Conservation (phyloP, 2,797 vertebrate species). For the Squalus acanthias region DNA sequence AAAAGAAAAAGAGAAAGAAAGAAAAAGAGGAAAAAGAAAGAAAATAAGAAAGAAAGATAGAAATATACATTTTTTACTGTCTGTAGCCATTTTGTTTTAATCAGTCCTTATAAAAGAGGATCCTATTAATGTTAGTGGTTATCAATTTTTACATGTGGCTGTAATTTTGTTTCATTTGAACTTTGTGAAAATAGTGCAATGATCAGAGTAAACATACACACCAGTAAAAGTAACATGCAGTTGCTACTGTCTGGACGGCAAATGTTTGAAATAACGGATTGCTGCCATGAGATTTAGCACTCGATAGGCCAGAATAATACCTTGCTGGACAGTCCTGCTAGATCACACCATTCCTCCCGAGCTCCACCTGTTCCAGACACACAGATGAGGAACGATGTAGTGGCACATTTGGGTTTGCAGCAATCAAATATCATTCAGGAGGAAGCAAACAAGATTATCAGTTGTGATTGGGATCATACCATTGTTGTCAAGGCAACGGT, state of each 20-base stretch:
- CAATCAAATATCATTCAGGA: neutral
- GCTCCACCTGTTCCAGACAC: neutral
- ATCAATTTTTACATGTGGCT: neutral
- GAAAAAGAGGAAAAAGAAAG: neutral
- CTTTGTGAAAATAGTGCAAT: neutral
- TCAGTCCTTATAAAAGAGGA: conserved; percentile 37
- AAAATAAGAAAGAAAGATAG: neutral
- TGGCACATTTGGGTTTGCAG: neutral
- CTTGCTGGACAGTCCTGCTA: neutral
- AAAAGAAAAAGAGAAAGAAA: too few species aligned
- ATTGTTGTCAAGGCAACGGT: conserved; percentile 33
- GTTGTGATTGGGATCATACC: conserved; percentile 41
- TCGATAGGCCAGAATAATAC: neutral
- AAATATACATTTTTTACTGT: neutral
- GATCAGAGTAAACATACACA: neutral
- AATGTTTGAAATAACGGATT: neutral
- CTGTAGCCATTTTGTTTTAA: neutral
- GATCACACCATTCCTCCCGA: too few species aligned
- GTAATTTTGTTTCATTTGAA: neutral
- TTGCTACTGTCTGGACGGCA: neutral
- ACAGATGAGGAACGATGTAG: neutral
- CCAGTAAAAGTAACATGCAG: neutral
- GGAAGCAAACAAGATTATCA: conserved; percentile 1
- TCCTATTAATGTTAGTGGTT: neutral
- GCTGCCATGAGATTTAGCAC: neutral